Base-by-base conservation (phyloP, 2,113 vertebrate species). In the Semnornis frantzii region DNA sequence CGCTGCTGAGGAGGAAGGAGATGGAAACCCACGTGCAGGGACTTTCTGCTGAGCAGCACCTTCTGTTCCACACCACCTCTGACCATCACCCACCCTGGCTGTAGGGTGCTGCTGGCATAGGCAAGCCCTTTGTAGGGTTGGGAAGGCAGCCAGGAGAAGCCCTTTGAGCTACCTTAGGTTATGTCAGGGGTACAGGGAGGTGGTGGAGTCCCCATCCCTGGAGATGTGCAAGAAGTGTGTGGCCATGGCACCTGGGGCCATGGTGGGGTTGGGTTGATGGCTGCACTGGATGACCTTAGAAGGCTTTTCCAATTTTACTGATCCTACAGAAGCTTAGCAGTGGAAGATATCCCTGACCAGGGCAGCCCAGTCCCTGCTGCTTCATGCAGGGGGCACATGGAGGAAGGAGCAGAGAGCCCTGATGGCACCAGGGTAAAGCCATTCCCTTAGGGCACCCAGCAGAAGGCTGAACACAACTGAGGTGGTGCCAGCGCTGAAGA, bases 381-480 rank as follows among this genome's bases (percentile, higher is more conserved):
- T 17, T 42, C 42, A 7, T 1, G 12, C 44, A 27, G 55, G 31
- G 46, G 42, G 31, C 25, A 11, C 3, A 6, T 10, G 24, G 11
- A 3, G 54, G 42, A 23, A 48, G 62, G 39, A 52, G 58, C 59
- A 23, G 54, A 65, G 12, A 27, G 13, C 30, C 44, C 31, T 4
- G 62, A 2, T 6, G 23, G 58, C 1, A 15, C 2, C 7, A 0
- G 31, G 12, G 21, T 5, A 8, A 80, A 90, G 14, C 44, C 58
- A 0, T 15, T 33, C 20, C n/a, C 33, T 6, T 3, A 1, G 0
- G 20, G 2, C 12, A 4, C 13, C 24, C n/a, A 0, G 15, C 0
- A 15, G 17, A 10, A 2, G 15, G 6, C 0, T 3, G 69, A 11
- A 15, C 24, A 0, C 0, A 5, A 8, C 2, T 0, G 0, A 70